Percentiles rank a stretch among this genome's conserved stretches.
Conservation (phyloP, 2,797 vertebrate genomes). For the Lacerta viridis region DNA sequence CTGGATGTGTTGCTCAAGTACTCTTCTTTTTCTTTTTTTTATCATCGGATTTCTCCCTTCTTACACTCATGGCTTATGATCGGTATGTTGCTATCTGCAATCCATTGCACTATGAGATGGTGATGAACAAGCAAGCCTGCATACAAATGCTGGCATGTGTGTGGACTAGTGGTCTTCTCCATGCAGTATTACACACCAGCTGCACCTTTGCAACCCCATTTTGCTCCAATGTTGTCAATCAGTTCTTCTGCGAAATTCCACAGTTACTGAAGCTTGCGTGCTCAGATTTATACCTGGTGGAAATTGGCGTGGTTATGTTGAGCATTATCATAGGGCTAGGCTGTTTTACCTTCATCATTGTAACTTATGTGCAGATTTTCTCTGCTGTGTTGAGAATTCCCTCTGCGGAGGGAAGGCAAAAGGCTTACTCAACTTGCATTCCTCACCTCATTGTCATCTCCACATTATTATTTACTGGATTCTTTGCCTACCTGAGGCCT, state of each 20-base stretch:
- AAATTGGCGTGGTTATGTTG: neutral
- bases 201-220: slow-evolving; percentile 30
- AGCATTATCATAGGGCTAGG: neutral
- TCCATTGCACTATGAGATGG: slow-evolving; percentile 24
- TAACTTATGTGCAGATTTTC: neutral
- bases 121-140: slow-evolving; percentile 37
- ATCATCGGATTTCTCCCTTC: slow-evolving; percentile 26
- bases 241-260: slow-evolving; percentile 31
- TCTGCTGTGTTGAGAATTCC: neutral
- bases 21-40: slow-evolving; percentile 27
- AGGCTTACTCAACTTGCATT: slow-evolving; percentile 5
- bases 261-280: neutral
- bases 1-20: slow-evolving; percentile 42
- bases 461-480: neutral
- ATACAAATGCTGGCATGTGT: neutral
- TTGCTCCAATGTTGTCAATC: slow-evolving; percentile 26
- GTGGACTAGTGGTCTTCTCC: slow-evolving; percentile 10
- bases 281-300: slow-evolving; percentile 7
- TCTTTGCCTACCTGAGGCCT: neutral
- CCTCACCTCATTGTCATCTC: slow-evolving; percentile 12
- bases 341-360: slow-evolving; percentile 3
- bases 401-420: neutral
- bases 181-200: slow-evolving; percentile 17
- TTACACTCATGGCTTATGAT: slow-evolving; percentile 48
- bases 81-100: slow-evolving; percentile 50